Evolutionary conservation across 2,797 vertebrate genomes (phyloP).

Genomic region (Ptychobarbus kaznakovi): DNA sequence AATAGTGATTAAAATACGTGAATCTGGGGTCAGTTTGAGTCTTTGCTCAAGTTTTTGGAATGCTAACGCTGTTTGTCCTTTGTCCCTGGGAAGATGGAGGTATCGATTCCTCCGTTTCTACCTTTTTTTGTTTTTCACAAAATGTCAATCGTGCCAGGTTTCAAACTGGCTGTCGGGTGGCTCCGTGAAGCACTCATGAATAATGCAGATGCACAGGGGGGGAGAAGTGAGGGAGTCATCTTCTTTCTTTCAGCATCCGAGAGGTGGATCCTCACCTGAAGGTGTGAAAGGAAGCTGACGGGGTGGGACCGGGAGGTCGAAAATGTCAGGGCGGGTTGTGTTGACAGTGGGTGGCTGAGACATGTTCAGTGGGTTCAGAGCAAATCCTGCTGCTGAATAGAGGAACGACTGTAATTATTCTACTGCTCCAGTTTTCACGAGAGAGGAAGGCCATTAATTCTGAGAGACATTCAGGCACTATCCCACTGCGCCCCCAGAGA

Average conservation of each 20-base stretch:
- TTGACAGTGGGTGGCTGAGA: constrained; percentile 47
- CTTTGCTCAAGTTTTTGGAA: constrained; percentile 37
- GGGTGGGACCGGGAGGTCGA: background rate
- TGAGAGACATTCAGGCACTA: constrained; percentile 68
- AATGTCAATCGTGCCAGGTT: constrained; percentile 39
- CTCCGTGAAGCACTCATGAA: constrained; percentile 38
- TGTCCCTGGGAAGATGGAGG: constrained; percentile 27
- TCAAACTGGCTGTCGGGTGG: background rate
- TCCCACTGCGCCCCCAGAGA: constrained; percentile 65
- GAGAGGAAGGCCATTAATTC: constrained; percentile 72
- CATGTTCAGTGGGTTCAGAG: constrained; percentile 65
- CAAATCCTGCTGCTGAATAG: constrained; percentile 60
- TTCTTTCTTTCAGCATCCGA: background rate
- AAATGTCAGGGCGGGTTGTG: constrained; percentile 27
- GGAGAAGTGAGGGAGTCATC: constrained; percentile 18
- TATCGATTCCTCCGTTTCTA: background rate
- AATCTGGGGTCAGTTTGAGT: constrained; percentile 26
- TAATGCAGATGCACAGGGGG: background rate
- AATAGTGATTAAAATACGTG: constrained; percentile 41
- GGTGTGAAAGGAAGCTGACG: constrained; percentile 2
- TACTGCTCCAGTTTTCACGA: constrained; percentile 70
- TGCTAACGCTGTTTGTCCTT: constrained; percentile 37
- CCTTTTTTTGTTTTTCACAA: constrained; percentile 16
- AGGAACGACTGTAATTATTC: constrained; percentile 73
- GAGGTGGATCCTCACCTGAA: constrained; percentile 29